Conservation (phyloP, 2,797 vertebrate species). For the Protosalanx chinensis region DNA sequence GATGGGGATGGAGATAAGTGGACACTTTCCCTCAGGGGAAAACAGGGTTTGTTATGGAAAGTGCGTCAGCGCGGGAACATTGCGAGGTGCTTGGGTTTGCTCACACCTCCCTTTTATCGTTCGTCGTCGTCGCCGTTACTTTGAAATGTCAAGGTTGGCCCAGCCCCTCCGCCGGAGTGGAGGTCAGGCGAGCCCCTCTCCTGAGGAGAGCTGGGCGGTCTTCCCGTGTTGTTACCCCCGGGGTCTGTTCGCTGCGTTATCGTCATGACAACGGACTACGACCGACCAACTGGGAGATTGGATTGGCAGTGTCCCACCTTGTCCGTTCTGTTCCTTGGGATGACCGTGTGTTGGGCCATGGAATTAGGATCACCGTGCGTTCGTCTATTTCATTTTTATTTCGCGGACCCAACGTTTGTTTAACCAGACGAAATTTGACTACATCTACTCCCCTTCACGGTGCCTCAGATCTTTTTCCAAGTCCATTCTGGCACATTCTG, state of each 20-base stretch:
- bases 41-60: constrained; percentile 5
- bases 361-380: neutral
- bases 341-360: constrained; percentile 27
- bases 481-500: neutral
- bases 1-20: neutral
- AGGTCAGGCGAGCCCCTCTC: constrained; percentile 15
- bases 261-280: constrained; percentile 31
- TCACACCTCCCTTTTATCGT: constrained; percentile 28
- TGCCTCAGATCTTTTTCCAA: neutral
- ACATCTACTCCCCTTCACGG: neutral
- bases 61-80: constrained; percentile 21
- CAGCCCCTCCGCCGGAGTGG: constrained; percentile 34
- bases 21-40: neutral
- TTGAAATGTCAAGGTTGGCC: constrained; percentile 62
- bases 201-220: constrained; percentile 31
- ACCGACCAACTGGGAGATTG: constrained; percentile 32
- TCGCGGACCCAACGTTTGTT: too few relatives aligned
- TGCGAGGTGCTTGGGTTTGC: neutral
- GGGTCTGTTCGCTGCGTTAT: constrained; percentile 13
- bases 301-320: constrained; percentile 25
- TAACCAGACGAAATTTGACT: neutral
- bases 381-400: too few relatives aligned
- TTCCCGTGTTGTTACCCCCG: constrained; percentile 33
- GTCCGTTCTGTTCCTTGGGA: constrained; percentile 23
- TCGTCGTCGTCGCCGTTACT: constrained; percentile 53